A percentile compares a stretch with the other conserved stretches of the same genome.
phyloP scores from a whole-genome alignment of 2,888 invertebrate genomes.

The Drosophila borborema region DNA sequence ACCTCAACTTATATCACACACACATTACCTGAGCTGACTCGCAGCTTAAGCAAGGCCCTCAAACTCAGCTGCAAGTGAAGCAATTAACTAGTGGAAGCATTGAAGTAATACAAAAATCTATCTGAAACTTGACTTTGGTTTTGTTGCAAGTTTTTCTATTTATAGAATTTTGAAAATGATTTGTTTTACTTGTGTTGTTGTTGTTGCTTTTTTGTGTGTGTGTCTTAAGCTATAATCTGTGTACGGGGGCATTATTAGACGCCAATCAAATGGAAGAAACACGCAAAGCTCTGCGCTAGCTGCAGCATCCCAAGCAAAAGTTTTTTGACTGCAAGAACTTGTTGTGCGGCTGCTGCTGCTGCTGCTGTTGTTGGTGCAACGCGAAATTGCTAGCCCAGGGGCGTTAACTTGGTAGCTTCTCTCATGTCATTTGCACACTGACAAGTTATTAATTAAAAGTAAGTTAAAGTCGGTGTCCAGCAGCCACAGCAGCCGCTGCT shows the following conservation, averaged over 20 bases:
- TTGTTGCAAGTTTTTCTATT: background rate
- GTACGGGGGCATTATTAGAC: conserved; percentile 6
- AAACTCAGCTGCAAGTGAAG: background rate
- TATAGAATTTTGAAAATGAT: conserved; percentile 3
- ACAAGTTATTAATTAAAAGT: conserved; percentile 82
- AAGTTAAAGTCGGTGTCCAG: conserved; percentile 52
- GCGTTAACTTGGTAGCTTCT: conserved; percentile 73
- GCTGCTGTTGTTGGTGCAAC: conserved; percentile 15
- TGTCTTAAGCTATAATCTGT: background rate
- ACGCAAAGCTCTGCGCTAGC: conserved; percentile 6
- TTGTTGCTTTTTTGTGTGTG: too few species aligned
- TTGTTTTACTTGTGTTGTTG: background rate
- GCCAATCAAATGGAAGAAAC: conserved; percentile 24
- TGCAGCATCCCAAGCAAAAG: conserved; percentile 15
- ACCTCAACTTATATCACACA: background rate
- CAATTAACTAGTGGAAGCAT: conserved; percentile 4
- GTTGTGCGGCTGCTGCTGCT: conserved; percentile 12
- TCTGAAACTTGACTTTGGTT: background rate
- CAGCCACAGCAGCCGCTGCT: background rate
- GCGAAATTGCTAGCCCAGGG: conserved; percentile 70
- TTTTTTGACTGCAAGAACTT: conserved; percentile 11
- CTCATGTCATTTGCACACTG: conserved; percentile 81
- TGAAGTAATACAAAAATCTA: background rate
- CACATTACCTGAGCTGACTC: background rate
- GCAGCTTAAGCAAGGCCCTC: too few species aligned